Base-by-base conservation (phyloP, 2,797 vertebrate genomes). In the Corythornis leucogaster region DNA sequence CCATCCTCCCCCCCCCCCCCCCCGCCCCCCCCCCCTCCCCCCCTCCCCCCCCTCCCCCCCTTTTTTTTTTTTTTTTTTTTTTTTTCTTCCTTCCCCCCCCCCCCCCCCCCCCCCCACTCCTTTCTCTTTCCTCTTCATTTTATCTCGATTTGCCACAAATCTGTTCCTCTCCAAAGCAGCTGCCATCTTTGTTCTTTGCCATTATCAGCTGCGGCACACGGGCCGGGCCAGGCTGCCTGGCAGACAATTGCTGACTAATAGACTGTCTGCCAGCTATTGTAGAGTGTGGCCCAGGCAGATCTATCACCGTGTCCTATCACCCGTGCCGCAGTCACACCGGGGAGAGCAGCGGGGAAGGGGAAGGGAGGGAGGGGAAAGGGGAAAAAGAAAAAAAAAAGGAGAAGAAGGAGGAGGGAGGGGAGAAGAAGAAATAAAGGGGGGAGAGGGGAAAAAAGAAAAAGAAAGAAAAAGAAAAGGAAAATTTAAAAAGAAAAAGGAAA, bases 181-280 rank as follows among this genome's bases (percentile, higher is more conserved):
- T 98, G 97, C 97, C 98, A 98, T 98, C 97, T 97, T 97, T 98
- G 97, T 97, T 96, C 96, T 73, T 77, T 87, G 84, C 97, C 97
- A 98, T 98, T 97, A 97, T 97, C 97, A 96, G 96, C 87, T 93
- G 96, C 89, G 58, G 95, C 80, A 80, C 94, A 92, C 86, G 83
- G 95, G 88, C 95, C 85, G 28, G 93, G 95, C 73, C 59, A 78
- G 95, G 96, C 97, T 79, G 95, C 95, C 89, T 68, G 93, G 96
- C 97, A 95, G 94, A 98, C 98, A 98, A 98, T 98, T 63, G 92
- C 94, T 87, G 86, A 63, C 95, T 97, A 95, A 97, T 95, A 93
- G 97, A 97, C 91, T 96, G 97, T 91, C 97, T 94, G 96, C 22
- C 84, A 91, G 97, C 97, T 95, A 97, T 97, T 97, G 97, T 96